Evolutionary conservation across 2,113 vertebrate species (phyloP).

Genomic region (Alectura lathami): DNA sequence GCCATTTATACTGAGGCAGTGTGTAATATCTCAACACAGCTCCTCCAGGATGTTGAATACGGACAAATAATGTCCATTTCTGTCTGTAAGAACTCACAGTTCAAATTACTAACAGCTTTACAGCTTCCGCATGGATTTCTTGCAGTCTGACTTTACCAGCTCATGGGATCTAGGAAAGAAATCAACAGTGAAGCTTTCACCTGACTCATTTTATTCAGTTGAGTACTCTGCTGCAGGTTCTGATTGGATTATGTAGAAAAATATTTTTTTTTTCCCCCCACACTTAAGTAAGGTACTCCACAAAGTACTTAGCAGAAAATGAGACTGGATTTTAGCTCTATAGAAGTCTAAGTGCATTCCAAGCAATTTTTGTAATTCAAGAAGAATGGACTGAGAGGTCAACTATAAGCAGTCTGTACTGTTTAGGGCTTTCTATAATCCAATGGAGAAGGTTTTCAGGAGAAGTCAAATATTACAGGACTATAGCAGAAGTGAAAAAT

Average conservation of each 20-base stretch:
- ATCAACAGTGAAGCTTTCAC: background rate
- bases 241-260: background rate
- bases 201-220: background rate
- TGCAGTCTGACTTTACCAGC: background rate
- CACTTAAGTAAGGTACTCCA: background rate
- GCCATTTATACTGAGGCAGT: background rate
- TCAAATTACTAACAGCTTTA: background rate
- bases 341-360: background rate
- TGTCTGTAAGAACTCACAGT: background rate
- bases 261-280: background rate
- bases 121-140: background rate
- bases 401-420: background rate
- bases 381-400: background rate
- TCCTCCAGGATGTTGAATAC: background rate
- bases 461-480: background rate
- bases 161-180: background rate
- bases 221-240: background rate
- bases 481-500: background rate
- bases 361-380: constrained; percentile 4
- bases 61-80: background rate
- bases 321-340: background rate
- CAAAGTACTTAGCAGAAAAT: background rate
- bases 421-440: background rate
- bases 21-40: background rate
- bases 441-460: background rate